Base-by-base conservation (phyloP, 2,888 invertebrate species). In the Drosophila bunnanda region DNA sequence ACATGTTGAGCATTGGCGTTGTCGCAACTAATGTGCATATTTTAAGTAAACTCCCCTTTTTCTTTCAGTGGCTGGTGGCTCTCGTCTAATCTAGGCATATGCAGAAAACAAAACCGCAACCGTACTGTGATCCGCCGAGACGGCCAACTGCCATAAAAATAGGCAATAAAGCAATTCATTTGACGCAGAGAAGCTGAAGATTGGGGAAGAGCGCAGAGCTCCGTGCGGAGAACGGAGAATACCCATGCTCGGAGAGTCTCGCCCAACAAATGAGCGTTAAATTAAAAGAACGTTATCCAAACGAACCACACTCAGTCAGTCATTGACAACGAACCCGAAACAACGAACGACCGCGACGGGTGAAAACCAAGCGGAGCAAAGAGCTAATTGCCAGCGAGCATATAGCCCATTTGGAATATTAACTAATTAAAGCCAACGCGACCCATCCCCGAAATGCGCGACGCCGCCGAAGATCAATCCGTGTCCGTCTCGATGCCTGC, bases 251-350 rank as follows among this genome's bases (percentile, higher is more conserved):
- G 52, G 60, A 13, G 65, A 82, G 72, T 66, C 32, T 72, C 64
- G 66, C 58, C 78, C 73, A 69, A 74, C 70, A 80, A 88, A 82
- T 82, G 79, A 77, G 58, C 73, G 87, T 88, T 88, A 82, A 81
- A 74, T 86, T 87, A 82, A 88, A 84, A 87, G 85, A 87, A 75
- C 85, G 80, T 87, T 83, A 78, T 80, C 69, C 78, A 78, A 58
- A 64, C 70, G 74, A 82, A 65, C 64, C 53, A 79, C 53, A 61
- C 50, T 84, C 85, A 86, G 89, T 86, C 85, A 84, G 80, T 15
- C 52, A 66, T 74, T 88, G 85, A 86, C 85, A 86, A 86, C 89
- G 85, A 87, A 87, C 77, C 79, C 87, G 80, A 50, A 67, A 39
- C 57, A 30, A 75, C 85, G 74, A 87, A 69, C 68, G 25, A 36